phyloP scores from a whole-genome alignment of 1,140 invertebrate species.

The Microplitis demolitor region DNA sequence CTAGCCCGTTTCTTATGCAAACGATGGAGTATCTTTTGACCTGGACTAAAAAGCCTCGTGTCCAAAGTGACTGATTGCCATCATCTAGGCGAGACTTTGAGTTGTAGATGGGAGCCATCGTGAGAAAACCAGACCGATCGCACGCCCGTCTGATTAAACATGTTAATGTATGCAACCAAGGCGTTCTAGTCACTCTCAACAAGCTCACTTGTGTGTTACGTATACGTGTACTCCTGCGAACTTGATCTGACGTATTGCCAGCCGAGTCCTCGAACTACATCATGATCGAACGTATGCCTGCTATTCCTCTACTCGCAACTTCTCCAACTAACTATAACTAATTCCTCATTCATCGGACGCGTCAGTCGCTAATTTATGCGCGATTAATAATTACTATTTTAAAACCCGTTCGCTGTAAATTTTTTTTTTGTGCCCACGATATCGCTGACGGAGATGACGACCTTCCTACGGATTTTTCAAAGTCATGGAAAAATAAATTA shows the following conservation, averaged over 20 bases:
- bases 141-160: conserved; percentile 2
- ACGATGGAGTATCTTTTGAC: no score
- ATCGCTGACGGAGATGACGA: no score
- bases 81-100: not conserved
- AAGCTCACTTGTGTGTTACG: not conserved
- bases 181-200: not conserved
- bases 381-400: no score
- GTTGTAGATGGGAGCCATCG: not conserved
- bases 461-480: not conserved
- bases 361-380: no score
- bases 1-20: no score
- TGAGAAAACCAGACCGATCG: conserved; percentile 10
- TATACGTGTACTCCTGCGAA: not conserved
- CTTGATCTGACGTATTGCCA: not conserved
- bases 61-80: not conserved
- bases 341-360: no score
- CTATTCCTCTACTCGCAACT: no score
- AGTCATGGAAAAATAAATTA: not conserved
- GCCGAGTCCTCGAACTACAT: conserved; percentile 1
- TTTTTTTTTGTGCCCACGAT: not conserved
- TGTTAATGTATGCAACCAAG: conserved; percentile 11
- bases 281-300: not conserved
- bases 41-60: no score
- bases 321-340: no score
- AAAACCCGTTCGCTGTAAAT: not conserved